phyloP scores from a whole-genome alignment of 2,113 vertebrate genomes.

The Micromys minutus region DNA sequence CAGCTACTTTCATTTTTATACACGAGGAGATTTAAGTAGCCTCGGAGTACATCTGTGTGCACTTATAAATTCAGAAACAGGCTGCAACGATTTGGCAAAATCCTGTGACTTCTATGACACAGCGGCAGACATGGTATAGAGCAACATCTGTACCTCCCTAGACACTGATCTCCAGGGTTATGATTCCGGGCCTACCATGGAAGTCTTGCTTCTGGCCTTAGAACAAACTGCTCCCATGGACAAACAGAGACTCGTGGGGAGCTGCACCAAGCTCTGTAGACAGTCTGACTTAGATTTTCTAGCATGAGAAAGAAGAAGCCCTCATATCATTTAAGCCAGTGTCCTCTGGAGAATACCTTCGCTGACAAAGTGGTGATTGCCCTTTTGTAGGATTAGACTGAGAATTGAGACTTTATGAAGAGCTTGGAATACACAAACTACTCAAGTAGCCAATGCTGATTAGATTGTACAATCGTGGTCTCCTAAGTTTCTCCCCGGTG shows the following conservation, averaged over 20 bases:
- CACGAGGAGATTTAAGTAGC: neutral
- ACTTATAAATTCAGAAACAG: conserved; percentile 34
- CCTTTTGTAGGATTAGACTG: neutral
- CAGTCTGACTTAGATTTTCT: conserved; percentile 1
- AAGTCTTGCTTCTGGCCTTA: neutral
- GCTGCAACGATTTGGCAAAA: neutral
- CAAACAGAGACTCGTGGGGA: neutral
- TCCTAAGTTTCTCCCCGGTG: neutral
- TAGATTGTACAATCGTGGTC: neutral
- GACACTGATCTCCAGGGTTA: neutral
- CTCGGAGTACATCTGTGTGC: neutral
- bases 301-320: neutral
- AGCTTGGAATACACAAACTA: neutral
- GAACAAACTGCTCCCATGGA: neutral
- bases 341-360: neutral
- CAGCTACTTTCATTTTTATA: neutral
- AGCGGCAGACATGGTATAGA: neutral
- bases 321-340: neutral
- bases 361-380: neutral
- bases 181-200: neutral
- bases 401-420: neutral
- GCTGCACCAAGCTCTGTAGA: neutral
- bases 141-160: neutral
- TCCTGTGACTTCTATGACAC: neutral
- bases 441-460: neutral